These are phyloP conservation scores for Pediacus dermestoides DNA, from an alignment of 2,888 invertebrate species.

Conservation along the genomic window DNA sequence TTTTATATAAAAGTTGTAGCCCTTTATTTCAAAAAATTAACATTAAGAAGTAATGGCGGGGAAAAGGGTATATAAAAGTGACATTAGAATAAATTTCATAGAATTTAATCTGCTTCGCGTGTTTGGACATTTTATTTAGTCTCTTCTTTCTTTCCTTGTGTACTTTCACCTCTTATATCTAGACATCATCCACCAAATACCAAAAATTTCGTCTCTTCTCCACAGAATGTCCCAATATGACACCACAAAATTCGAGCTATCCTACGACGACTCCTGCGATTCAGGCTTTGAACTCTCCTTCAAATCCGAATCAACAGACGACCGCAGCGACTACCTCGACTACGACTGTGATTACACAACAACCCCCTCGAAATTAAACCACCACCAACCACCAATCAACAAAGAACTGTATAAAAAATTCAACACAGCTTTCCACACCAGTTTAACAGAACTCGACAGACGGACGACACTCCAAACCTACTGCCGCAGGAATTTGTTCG, in stretches of 20 bases:
- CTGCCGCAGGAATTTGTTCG: slow-evolving; percentile 25
- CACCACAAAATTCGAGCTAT: slow-evolving; percentile 29
- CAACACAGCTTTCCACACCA: slow-evolving; percentile 44
- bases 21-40: no score
- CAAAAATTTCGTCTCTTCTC: no score
- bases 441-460: slow-evolving; percentile 34
- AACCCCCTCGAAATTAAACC: slow-evolving; percentile 31
- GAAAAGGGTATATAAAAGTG: no score
- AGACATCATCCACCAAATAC: no score
- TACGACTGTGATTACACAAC: slow-evolving; percentile 38
- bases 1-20: no score
- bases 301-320: slow-evolving; percentile 52
- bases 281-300: slow-evolving; percentile 75
- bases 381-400: no score
- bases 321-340: slow-evolving; percentile 43
- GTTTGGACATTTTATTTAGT: no score
- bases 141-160: no score
- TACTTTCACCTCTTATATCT: no score
- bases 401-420: slow-evolving; percentile 46
- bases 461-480: slow-evolving; percentile 14
- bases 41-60: no score
- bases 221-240: slow-evolving; percentile 36
- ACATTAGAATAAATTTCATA: no score
- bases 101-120: no score
- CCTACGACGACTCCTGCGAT: slow-evolving; percentile 64